Base-by-base conservation (phyloP, 1,140 invertebrate genomes). In the Bombyx mandarina region DNA sequence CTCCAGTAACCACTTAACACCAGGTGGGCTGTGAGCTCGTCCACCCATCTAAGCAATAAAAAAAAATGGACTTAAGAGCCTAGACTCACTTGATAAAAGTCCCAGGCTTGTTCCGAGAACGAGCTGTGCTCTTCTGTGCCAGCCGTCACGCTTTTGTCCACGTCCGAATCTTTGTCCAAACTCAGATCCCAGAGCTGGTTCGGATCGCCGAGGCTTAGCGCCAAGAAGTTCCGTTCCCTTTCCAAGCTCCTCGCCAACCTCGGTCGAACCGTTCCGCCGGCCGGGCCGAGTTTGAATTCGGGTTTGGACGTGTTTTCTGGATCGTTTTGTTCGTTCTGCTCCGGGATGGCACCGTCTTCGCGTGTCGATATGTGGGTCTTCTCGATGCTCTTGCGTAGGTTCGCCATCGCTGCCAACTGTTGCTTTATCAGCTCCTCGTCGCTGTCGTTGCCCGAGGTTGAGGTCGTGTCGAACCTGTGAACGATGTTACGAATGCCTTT, bases 101-200 rank as follows among this genome's bases (percentile, higher is more conserved):
- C 93, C 93, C 93, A 94, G 46, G 93, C 95, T 72, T 94, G 93
- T 81, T 97, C 96, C 2, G 95, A 97, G 71, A 96, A 93, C 45
- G 95, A 96, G 79, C 92, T 95, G 67, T 92, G 91, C 66, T 92
- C 91, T 76, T 92, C 92, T 1, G 89, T 91, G 45, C 89, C 86
- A n/a, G 86, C 86, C 0, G 86, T 88, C 6, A 89, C 77, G 65
- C 86, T 88, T 57, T 82, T 80, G 53, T 88, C 86, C 3, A 87
- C 51, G 64, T 88, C 88, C 0, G 88, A 89, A 60, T 89, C 81
- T 58, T 83, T 83, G 56, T 89, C 81, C 47, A 83, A 63, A 47
- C 75, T 73, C 22, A 88, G 52, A 52, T 88, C 81, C 77, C 78
- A 82, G 55, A 86, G 67, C 54, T 80, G 75, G 53, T 65, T 82